Base-by-base conservation (phyloP, 2,113 vertebrate genomes). In the Corvus moneduloides region DNA sequence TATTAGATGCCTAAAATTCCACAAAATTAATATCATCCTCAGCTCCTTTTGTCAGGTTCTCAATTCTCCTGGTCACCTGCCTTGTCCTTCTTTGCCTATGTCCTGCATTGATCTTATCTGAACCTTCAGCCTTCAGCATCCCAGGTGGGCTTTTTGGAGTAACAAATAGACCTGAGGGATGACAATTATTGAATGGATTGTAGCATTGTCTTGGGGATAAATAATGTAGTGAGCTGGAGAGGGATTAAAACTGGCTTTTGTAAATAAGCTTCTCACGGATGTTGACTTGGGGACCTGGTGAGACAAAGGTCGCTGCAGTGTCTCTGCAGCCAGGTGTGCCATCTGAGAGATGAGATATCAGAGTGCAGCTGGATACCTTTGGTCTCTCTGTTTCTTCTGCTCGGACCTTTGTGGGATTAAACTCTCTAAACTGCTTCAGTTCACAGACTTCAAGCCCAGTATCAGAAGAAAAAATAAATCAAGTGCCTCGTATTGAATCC, bases 191-290 rank as follows among this genome's bases (percentile, higher is more conserved):
- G 49, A 68, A 89, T 52, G 73, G 85, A 58, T 69, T 84, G 54
- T 46, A 18, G 78, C 41, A 11, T 46, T 79, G 83, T 39, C 39
- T 62, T 39, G 51, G 37, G 43, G 49, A 76, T 69, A 94, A 91
- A 79, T 84, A 84, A 54, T 26, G 56, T n/a, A 27, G 49, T 35
- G 46, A 88, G 61, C 16, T 15, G 28, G 62, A 59, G 41, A 78
- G 62, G 81, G 72, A 87, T 96, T 94, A 76, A 78, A 87, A 30
- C 44, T 62, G 62, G 62, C 87, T 94, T 89, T 79, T 87, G 58
- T 82, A 94, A 87, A 51, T 79, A 64, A 41, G 5, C 26, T 56
- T 90, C 73, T 84, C 11, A 17, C 58, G 55, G 54, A 56, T 17
- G n/a, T 52, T 64, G 73, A 27, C 73, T 59, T 68, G 77, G 41